Conservation (phyloP, 2,888 invertebrate genomes). For the Stratiomys singularior region DNA sequence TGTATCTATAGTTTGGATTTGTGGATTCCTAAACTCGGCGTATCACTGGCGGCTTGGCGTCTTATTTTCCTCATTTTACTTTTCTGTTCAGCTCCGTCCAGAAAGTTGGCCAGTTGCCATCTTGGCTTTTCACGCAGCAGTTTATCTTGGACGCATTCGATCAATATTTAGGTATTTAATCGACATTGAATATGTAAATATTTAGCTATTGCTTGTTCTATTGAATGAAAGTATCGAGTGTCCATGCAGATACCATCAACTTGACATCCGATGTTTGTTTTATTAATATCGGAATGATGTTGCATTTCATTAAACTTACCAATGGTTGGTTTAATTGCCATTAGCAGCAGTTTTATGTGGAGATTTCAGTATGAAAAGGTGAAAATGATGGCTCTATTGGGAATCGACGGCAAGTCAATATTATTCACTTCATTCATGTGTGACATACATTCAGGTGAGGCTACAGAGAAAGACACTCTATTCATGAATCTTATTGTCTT, state of each 20-base stretch:
- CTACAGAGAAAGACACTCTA: no score
- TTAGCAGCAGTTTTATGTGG: background rate
- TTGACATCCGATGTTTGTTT: background rate
- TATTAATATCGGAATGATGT: slow-evolving; percentile 7
- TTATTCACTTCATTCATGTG: no score
- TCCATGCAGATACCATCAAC: background rate
- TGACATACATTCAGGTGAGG: no score
- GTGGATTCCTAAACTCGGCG: no score
- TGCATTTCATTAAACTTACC: background rate
- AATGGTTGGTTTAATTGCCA: slow-evolving; percentile 1
- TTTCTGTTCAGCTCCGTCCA: background rate
- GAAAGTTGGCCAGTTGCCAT: slow-evolving; percentile 37
- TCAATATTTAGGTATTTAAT: slow-evolving; percentile 43
- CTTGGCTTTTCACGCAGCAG: background rate
- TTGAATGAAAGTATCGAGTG: slow-evolving; percentile 19
- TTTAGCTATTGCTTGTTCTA: slow-evolving; percentile 40
- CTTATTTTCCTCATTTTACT: background rate
- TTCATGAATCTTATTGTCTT: no score
- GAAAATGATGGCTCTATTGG: background rate
- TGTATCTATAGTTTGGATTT: no score
- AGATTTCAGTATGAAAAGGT: background rate
- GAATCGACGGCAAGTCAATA: no score
- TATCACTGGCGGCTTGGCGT: background rate
- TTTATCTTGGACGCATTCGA: slow-evolving; percentile 25
- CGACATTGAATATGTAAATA: slow-evolving; percentile 35